These are phyloP conservation scores for Lonchura striata DNA, from an alignment of 2,113 vertebrate species.

Conservation along the genomic window DNA sequence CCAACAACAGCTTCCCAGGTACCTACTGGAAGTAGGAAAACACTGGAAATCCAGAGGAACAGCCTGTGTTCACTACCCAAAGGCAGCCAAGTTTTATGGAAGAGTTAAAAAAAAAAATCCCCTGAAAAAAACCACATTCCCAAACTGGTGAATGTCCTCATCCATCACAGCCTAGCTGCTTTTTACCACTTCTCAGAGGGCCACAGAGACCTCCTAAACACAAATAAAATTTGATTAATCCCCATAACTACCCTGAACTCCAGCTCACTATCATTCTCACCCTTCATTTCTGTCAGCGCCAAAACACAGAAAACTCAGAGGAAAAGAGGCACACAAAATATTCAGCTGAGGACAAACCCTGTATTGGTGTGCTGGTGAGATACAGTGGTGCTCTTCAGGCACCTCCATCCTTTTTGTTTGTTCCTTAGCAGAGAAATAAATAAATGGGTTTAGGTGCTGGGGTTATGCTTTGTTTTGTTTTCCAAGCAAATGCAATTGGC, in stretches of 20 bases:
- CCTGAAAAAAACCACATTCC: fast-evolving
- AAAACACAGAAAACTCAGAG: not conserved
- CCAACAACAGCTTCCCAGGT: not conserved
- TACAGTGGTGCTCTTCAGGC: not conserved
- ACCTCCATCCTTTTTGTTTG: not conserved
- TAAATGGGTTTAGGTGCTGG: not conserved
- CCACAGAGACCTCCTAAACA: not conserved
- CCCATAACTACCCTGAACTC: not conserved
- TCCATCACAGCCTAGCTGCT: not conserved
- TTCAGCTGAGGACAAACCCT: not conserved
- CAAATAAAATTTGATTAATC: not conserved
- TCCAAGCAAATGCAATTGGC: not conserved
- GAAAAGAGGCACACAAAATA: not conserved
- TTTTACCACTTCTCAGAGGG: not conserved
- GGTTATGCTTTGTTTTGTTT: not conserved
- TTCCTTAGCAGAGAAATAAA: not conserved
- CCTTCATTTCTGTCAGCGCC: not conserved
- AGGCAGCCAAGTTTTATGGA: not conserved
- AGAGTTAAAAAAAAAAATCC: not conserved
- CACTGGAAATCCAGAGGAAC: not conserved
- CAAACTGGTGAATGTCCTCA: not conserved
- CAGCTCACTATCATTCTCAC: not conserved
- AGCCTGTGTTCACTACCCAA: not conserved
- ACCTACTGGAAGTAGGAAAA: too few species aligned
- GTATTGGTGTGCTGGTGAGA: not conserved